These are phyloP conservation scores for Halcyon badia DNA, from an alignment of 2,797 vertebrate species.

Conservation along the genomic window DNA sequence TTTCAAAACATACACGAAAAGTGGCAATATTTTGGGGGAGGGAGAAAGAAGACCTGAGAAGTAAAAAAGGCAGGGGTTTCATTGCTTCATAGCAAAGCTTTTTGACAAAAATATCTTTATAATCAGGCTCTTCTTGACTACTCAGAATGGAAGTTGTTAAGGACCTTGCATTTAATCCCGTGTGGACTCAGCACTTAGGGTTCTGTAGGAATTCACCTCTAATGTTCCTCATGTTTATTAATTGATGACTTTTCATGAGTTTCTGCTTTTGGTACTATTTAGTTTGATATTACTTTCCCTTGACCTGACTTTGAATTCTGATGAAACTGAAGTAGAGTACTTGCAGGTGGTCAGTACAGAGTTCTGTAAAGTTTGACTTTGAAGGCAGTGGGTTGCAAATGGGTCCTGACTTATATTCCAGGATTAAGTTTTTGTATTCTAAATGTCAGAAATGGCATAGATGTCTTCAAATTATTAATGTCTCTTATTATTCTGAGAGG, in stretches of 20 bases:
- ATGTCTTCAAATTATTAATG: neutral
- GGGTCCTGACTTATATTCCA: neutral
- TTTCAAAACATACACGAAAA: neutral
- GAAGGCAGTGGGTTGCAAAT: neutral
- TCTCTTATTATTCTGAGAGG: neutral
- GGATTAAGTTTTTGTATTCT: neutral
- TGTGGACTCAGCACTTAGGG: neutral
- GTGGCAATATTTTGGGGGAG: neutral
- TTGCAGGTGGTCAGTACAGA: fast-evolving
- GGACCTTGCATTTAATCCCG: neutral
- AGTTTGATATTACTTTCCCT: neutral
- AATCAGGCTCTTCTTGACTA: neutral
- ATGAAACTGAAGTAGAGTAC: neutral
- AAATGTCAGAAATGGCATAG: neutral
- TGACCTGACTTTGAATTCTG: neutral
- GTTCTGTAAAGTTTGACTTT: neutral
- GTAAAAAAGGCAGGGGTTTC: neutral
- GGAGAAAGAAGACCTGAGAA: neutral
- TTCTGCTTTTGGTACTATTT: neutral
- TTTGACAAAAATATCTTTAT: neutral
- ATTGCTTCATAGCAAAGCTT: neutral
- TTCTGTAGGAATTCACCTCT: neutral
- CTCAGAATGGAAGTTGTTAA: neutral
- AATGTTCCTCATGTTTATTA: neutral
- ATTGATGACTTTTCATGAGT: neutral